phyloP scores from a whole-genome alignment of 2,797 vertebrate genomes.

The Allobates femoralis region DNA sequence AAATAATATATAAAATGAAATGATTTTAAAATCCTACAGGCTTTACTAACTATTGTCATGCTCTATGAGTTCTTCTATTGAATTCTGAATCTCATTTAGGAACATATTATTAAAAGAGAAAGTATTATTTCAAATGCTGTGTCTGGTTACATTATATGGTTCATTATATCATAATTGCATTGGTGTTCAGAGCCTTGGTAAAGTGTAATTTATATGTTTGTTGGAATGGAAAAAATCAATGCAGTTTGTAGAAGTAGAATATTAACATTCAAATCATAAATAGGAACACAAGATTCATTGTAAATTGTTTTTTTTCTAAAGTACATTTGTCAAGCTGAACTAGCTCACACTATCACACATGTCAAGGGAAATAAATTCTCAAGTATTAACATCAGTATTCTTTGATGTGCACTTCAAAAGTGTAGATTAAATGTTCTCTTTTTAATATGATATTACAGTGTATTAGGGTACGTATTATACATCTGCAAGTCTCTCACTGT shows the following conservation, averaged over 20 bases:
- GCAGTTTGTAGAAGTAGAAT: conserved; percentile 50
- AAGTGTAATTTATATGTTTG: conserved; percentile 61
- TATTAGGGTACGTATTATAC: conserved; percentile 42
- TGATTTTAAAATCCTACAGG: conserved; percentile 7
- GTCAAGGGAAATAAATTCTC: conserved; percentile 61
- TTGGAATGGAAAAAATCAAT: conserved; percentile 59
- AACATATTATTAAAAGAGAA: conserved; percentile 45
- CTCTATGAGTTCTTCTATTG: conserved; percentile 44
- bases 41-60: conserved; percentile 44
- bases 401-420: conserved; percentile 49
- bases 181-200: conserved; percentile 42
- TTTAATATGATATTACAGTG: conserved; percentile 51
- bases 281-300: conserved; percentile 54
- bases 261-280: conserved; percentile 58
- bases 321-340: conserved; percentile 59
- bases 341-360: conserved; percentile 50
- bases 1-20: conserved; percentile 13
- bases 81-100: conserved; percentile 48
- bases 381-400: conserved; percentile 51
- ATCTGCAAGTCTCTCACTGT: conserved; percentile 16
- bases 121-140: conserved; percentile 48
- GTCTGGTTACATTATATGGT: conserved; percentile 54
- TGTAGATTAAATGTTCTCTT: conserved; percentile 42
- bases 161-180: conserved; percentile 61
- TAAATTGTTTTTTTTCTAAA: conserved; percentile 48